These are phyloP conservation scores for Tetramorium simillimum DNA, from an alignment of 1,140 invertebrate genomes.

Conservation along the genomic window DNA sequence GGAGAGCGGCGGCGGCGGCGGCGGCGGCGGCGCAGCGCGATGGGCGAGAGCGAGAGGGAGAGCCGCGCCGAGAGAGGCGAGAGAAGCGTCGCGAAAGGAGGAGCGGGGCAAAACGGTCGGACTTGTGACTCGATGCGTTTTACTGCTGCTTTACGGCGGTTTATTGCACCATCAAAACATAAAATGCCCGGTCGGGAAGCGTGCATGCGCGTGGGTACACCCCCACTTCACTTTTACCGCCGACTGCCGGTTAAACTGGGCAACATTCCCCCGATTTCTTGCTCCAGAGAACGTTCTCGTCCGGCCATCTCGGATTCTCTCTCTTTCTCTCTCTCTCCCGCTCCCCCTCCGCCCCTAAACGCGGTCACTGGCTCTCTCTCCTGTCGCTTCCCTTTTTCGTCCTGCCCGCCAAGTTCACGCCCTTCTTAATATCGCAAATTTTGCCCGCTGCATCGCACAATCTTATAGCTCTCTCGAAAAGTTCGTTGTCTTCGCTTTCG, in stretches of 20 bases:
- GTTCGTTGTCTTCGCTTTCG: neutral
- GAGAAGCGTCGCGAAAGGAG: conserved; percentile 30
- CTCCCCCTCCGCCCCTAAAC: neutral
- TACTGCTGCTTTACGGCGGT: conserved; percentile 85
- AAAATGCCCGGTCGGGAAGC: conserved; percentile 83
- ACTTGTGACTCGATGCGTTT: conserved; percentile 86
- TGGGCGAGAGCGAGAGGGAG: neutral
- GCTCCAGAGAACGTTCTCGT: conserved; percentile 41
- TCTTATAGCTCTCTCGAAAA: neutral
- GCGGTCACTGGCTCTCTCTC: conserved; percentile 22
- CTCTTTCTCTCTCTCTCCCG: neutral
- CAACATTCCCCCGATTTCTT: conserved; percentile 73
- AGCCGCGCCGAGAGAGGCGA: conserved; percentile 36
- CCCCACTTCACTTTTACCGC: conserved; percentile 80
- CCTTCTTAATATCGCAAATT: conserved; percentile 46
- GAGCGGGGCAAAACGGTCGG: conserved; percentile 74
- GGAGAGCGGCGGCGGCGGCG: conserved; percentile 22
- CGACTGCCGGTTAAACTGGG: conserved; percentile 73
- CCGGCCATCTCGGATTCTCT: conserved; percentile 42
- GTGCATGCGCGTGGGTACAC: conserved; percentile 81
- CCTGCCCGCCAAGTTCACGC: conserved; percentile 18
- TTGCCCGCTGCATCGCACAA: neutral
- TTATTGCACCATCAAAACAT: conserved; percentile 86
- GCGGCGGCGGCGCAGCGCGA: too few relatives aligned
- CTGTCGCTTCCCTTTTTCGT: neutral